Conservation (phyloP, 2,888 invertebrate genomes). For the Folsomia manolachei region DNA sequence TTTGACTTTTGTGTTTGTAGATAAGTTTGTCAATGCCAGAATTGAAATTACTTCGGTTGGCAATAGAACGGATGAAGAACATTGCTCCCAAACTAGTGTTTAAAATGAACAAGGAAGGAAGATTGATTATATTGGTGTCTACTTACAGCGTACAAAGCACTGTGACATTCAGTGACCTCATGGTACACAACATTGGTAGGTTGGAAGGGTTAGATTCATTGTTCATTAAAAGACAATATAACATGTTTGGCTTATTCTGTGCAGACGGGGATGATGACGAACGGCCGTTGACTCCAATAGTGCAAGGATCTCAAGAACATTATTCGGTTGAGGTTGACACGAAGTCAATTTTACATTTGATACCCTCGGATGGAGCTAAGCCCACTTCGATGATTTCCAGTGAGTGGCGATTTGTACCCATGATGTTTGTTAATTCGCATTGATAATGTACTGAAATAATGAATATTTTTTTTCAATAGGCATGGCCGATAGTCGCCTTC, state of each 20-base stretch:
- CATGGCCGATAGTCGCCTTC: conserved; percentile 24
- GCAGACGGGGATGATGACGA: not conserved
- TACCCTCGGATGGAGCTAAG: conserved; percentile 34
- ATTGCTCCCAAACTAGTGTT: conserved; percentile 70
- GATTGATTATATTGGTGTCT: conserved; percentile 70
- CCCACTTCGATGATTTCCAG: conserved; percentile 35
- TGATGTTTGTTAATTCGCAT: not conserved
- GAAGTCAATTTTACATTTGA: conserved; percentile 33
- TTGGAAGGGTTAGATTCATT: no score
- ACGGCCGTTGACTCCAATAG: not conserved
- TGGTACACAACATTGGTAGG: not conserved
- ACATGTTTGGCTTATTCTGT: no score
- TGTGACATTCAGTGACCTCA: conserved; percentile 72
- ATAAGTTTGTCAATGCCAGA: conserved; percentile 75
- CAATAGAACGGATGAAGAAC: conserved; percentile 80
- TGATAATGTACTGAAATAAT: not conserved
- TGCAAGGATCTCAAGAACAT: not conserved
- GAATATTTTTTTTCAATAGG: conserved; percentile 20
- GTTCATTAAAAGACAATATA: no score
- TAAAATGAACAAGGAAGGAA: conserved; percentile 69
- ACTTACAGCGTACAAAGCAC: conserved; percentile 77
- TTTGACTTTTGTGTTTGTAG: conserved; percentile 59
- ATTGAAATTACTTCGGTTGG: conserved; percentile 70
- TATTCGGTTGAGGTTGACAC: conserved; percentile 37
- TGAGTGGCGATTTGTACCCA: conserved; percentile 17